Base-by-base conservation (phyloP, 2,888 invertebrate genomes). In the Napeogenes inachia region DNA sequence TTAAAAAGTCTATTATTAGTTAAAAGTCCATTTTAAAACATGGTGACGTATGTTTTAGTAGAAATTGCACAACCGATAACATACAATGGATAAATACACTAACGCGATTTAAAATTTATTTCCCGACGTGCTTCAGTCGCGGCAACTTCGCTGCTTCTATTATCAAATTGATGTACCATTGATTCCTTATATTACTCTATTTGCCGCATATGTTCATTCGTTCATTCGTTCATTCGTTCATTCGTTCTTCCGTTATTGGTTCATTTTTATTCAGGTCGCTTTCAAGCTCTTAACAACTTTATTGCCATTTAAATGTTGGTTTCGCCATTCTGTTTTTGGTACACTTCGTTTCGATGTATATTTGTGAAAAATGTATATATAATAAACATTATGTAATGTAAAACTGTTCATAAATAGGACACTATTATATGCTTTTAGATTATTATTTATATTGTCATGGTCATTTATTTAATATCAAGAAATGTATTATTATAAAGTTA, bases 21-120 rank as follows among this genome's bases (percentile, higher is more conserved):
- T 21, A 21, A 21, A 6, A 35, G 2, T 35, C 35, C 4, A 5
- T 35, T 6, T 10, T 3, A 42, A 10, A 10, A 42, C 10, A 10
- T 42, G 10, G 2, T 42, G 42, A 42, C 10, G 12, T 3, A 42
- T 10, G 42, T 10, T 42, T 10, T 3, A 4, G 38, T 38, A 4
- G 3, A 12, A 42, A 30, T 30, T 30, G 50, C 30, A 12, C 21
- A 30, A 10, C 10, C 4, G 30, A 10, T 4, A 50, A 50, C 50
- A 50, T 21, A 45, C 45, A 66, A 64, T 56, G 66, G 32, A 46
- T 54, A 64, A 57, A 13, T 38, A 54, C 64, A 42, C 79, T 82
- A 84, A 85, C 81, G 71, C 76, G 80, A 81, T 83, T 85, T 77
- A 70, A 77, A 84, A 85, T 85, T 83, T 85, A 85, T 85, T 86